Base-by-base conservation (phyloP, 1,140 invertebrate species). In the Drosophila lini region DNA sequence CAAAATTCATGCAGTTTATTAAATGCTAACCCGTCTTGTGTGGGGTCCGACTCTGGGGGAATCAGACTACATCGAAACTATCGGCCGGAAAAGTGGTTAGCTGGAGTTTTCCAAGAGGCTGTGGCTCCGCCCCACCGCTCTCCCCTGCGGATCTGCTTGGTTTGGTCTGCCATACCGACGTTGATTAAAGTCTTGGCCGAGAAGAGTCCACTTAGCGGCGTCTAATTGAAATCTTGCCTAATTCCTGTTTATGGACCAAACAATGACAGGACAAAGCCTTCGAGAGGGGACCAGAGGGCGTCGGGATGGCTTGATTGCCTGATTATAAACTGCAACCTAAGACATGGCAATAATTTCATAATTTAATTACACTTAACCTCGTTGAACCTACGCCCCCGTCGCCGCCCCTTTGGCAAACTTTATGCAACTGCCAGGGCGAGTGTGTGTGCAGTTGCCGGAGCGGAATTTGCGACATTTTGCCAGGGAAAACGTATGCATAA, bases 331-430 rank as follows among this genome's bases (percentile, higher is more conserved):
- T 83, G 83, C 83, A 89, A 89, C 63, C 84, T 84, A 89, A 88
- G 83, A 89, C 83, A 80, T 80, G 84, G 80, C 80, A 88, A 88
- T 88, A 88, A 88, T 88, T 88, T 88, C 84, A 89, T 88, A 88
- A 88, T 88, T 83, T 89, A 88, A 88, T 88, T 88, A 89, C 83
- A 88, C 83, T 88, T 88, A 88, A 88, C 83, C 83, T 80, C 84
- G 77, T 84, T 88, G 74, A 88, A 89, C 78, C 67, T 45, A 57
- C 34, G 47, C 44, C 42, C 16, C 36, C 47, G 25, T 22, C 16
- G 32, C 47, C 6, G 16, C 56, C 57, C 52, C 44, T 31, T 40
- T 13, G 31, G 56, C 71, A 82, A 81, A 86, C 85, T 86, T 86
- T 86, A 86, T 85, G 82, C 82, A 86, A 71, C 60, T 81, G 65